A percentile compares a stretch with the other conserved stretches of the same genome.
phyloP scores from a whole-genome alignment of 1,140 invertebrate species.

The Nomia melanderi region DNA sequence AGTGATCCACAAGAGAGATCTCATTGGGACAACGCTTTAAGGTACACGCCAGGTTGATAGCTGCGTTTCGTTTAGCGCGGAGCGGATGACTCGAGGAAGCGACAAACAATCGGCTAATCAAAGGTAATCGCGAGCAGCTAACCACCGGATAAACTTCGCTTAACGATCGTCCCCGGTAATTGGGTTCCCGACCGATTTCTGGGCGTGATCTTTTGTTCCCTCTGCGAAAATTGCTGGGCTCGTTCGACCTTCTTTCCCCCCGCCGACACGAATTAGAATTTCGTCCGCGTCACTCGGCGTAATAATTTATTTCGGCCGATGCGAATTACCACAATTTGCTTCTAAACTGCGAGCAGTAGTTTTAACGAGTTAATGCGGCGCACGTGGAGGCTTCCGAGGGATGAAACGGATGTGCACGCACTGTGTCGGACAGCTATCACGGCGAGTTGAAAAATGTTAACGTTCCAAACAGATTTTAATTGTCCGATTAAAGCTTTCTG shows the following conservation, averaged over 20 bases:
- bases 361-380: constrained; percentile 24
- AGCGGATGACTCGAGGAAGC: neutral
- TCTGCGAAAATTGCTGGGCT: neutral
- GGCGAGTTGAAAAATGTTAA: neutral
- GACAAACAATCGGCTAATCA: constrained; percentile 12
- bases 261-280: neutral
- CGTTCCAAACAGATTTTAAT: constrained; percentile 30
- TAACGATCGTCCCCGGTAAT: neutral
- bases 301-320: neutral
- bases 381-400: neutral
- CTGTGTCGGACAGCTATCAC: constrained; percentile 8
- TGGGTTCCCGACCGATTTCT: neutral
- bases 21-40: neutral
- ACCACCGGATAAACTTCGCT: neutral
- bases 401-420: neutral
- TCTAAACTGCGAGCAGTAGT: constrained; percentile 1
- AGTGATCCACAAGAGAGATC: too few relatives aligned
- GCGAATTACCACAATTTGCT: neutral
- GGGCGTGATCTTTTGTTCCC: neutral
- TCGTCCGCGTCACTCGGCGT: too few relatives aligned
- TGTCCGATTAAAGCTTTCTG: neutral
- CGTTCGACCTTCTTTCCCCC: too few relatives aligned
- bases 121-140: neutral
- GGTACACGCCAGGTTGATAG: too few relatives aligned
- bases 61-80: constrained; percentile 23